Percentiles rank a stretch among this genome's conserved stretches.
Evolutionary conservation across 2,113 vertebrate genomes (phyloP).

Genomic region (Petrocephalus zakoni): DNA sequence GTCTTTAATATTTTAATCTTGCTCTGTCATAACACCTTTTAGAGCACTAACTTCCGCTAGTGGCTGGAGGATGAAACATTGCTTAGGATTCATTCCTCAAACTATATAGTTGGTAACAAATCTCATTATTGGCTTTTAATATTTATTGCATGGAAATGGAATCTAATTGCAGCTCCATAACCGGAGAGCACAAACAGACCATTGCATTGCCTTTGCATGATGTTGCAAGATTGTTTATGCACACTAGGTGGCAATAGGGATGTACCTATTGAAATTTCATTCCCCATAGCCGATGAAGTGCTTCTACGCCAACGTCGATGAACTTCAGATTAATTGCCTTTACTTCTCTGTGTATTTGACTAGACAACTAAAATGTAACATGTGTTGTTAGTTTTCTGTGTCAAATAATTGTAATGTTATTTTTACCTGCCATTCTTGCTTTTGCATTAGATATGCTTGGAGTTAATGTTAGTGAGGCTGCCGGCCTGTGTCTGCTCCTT

Average conservation of each 20-base stretch:
- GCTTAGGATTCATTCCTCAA: neutral
- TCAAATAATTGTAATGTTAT: neutral
- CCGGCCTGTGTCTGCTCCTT: neutral
- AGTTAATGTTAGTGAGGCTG: neutral
- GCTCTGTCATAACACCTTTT: neutral
- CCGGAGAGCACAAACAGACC: neutral
- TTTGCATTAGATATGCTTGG: neutral
- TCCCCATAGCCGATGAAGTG: neutral
- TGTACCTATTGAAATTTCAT: neutral
- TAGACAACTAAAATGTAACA: neutral
- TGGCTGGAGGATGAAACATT: neutral
- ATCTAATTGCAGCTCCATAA: neutral
- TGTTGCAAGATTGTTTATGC: neutral
- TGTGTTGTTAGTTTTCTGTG: neutral
- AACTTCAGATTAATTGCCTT: neutral
- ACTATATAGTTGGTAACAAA: neutral
- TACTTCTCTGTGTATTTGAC: neutral
- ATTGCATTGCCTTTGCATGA: neutral
- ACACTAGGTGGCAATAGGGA: constrained; percentile 7
- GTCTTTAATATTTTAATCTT: neutral
- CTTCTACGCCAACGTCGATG: neutral
- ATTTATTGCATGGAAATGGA: neutral
- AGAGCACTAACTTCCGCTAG: neutral
- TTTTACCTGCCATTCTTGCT: neutral
- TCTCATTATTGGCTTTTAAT: neutral